Evolutionary conservation across 1,140 invertebrate genomes (phyloP), one percentile per base, ranked within the genome.

Genomic region (Drosophila azteca): DNA sequence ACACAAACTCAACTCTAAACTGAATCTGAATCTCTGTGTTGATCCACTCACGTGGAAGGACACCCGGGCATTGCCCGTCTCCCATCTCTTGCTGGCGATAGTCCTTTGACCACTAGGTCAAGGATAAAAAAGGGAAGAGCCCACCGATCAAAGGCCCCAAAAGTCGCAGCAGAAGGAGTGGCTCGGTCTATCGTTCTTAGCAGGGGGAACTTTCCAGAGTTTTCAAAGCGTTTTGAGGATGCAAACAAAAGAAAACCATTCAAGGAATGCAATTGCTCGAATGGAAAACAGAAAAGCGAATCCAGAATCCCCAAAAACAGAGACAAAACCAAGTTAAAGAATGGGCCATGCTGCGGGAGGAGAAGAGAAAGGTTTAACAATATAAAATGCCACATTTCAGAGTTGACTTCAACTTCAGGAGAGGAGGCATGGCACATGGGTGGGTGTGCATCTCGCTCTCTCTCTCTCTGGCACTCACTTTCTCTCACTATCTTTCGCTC

Each of bases 371-470:
- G 46, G 63, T 55, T 63, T 68, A 67, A 76, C 64, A 76, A 77
- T 71, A 73, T 73, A 79, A 79, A 39, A 79, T 70, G 69, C 59
- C 55, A 49, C 70, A 74, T 73, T 79, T 59, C 60, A 67, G 35
- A 39, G 57, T 54, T 66, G 75, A 71, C 43, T 77, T 77, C 24
- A 5, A 26, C 4, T 4, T 26, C 24, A 5, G 24, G 24, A 26
- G 24, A 26, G 41, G 63, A 53, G 59, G 60, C 13, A 24, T 6
- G 7, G 41, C 31, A 17, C 35, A 20, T 46, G 48, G 67, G 50
- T 79, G 75, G 61, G 55, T 67, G 58, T 62, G 68, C 72, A 67
- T 77, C 53, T 70, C 62, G 53, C 55, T 61, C 73, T 75, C 71
- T 29, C 57, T 26, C 64, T 58, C 49, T 46, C 46, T 49, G 17